Base-by-base conservation (phyloP, 2,888 invertebrate genomes). In the Pristionchus exspectatus region DNA sequence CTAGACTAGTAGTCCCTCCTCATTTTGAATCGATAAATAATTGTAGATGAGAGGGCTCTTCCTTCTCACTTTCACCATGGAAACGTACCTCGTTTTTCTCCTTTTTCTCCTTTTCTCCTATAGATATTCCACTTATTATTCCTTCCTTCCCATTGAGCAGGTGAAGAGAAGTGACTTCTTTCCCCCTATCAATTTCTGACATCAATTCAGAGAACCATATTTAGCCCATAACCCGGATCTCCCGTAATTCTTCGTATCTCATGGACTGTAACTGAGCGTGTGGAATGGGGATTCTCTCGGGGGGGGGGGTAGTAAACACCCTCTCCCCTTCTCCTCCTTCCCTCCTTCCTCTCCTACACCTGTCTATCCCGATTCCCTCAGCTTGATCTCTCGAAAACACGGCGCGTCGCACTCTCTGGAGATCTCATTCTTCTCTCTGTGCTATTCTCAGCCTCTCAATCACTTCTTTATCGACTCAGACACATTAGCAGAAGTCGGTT, bases 381-480 rank as follows among this genome's bases (percentile, higher is more conserved):
- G 50, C 59, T 59, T 56, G 84, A 85, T 85, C 50, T 50, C 50
- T 83, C 33, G 84, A 85, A 56, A 59, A 85, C 56, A 85, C 84
- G 50, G 24, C 56, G 24, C 56, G 50, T 59, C 27, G 84, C 59
- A 85, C 84, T 59, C 84, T 59, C 38, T 33, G 3, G 21, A 33
- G 38, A 56, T 85, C 84, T 59, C 59, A n/a, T 56, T 83, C 81
- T 50, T 44, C 81, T 81, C 30, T 54, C 24, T 77, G 16, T 7
- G 50, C 38, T 83, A n/a, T 83, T 83, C 81, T 81, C 38, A 81
- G 5, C 24, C 74, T 27, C 83, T 27, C 50, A 54, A 54, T 83
- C 83, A 27, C 83, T 85, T 33, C 12, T 59, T 59, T 24, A 3
- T 83, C 14, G 38, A 33, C 30, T 33, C 84, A 81, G 54, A 81